These are phyloP conservation scores for Nesometra sesokonis DNA, from an alignment of 35 echinoderm and acorn worm species.

Conservation along the genomic window DNA sequence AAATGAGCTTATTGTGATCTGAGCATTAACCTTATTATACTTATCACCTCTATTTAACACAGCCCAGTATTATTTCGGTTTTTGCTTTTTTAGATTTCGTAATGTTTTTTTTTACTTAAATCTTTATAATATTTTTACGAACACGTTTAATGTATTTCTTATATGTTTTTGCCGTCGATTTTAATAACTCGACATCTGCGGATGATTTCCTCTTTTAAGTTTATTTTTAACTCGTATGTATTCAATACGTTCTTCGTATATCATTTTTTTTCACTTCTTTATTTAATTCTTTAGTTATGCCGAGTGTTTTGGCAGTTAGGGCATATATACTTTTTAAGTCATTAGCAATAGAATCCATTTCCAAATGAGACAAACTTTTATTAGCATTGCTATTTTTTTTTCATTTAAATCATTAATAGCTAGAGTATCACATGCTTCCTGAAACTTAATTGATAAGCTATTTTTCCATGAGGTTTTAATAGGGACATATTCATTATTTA, in stretches of 20 bases:
- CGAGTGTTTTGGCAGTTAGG: not conserved
- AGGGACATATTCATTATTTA: not conserved
- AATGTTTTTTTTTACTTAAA: too few relatives aligned
- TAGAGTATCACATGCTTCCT: not conserved
- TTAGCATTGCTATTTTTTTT: not conserved
- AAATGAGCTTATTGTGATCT: too few relatives aligned
- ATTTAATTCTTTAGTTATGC: not conserved
- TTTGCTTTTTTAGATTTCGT: too few relatives aligned
- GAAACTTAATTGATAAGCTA: not conserved
- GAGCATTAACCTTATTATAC: too few relatives aligned
- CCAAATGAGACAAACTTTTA: not conserved
- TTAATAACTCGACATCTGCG: not conserved
- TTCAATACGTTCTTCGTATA: not conserved
- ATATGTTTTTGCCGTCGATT: not conserved
- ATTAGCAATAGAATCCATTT: not conserved
- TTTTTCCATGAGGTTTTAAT: not conserved
- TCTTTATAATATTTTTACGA: too few relatives aligned
- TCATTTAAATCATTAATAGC: not conserved
- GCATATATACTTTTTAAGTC: not conserved
- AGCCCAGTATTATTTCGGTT: too few relatives aligned
- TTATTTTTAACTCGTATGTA: not conserved
- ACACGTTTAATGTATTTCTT: not conserved
- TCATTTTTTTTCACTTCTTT: too few relatives aligned
- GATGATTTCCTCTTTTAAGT: not conserved
- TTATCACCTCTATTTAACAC: too few relatives aligned